Conservation (phyloP, 2,888 invertebrate species). For the Melinaea marsaeus region DNA sequence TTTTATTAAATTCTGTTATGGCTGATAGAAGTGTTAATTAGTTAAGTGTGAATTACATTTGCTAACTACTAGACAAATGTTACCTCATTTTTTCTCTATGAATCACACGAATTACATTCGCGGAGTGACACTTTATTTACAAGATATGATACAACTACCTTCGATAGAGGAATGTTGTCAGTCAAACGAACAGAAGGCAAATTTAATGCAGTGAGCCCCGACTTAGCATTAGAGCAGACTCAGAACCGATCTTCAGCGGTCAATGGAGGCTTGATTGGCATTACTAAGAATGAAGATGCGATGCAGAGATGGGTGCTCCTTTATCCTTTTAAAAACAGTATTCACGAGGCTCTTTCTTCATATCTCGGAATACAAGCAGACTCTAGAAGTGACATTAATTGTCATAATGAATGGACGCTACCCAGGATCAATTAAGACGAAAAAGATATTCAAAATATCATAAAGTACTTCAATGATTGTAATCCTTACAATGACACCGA, state of each 20-base stretch:
- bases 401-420: slow-evolving; percentile 5
- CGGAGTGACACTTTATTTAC: slow-evolving; percentile 6
- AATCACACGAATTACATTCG: slow-evolving; percentile 5
- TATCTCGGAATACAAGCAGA: slow-evolving; percentile 1
- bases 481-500: no score
- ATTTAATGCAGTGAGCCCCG: slow-evolving; percentile 2
- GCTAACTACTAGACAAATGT: slow-evolving; percentile 2
- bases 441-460: slow-evolving; percentile 3
- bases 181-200: background rate
- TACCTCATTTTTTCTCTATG: slow-evolving; percentile 5
- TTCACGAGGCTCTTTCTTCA: slow-evolving; percentile 2
- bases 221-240: slow-evolving; percentile 4
- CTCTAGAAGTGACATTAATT: slow-evolving; percentile 4
- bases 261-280: slow-evolving; percentile 3
- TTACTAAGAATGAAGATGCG: slow-evolving; percentile 3
- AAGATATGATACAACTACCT: slow-evolving; percentile 7
- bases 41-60: slow-evolving; percentile 1
- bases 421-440: slow-evolving; percentile 1
- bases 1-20: background rate
- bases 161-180: slow-evolving; percentile 1
- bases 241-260: slow-evolving; percentile 5
- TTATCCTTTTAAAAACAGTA: slow-evolving; percentile 3
- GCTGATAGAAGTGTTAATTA: slow-evolving; percentile 2
- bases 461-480: slow-evolving; percentile 4
- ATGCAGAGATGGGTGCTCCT: slow-evolving; percentile 2